A percentile compares a stretch with the other conserved stretches of the same genome.
Conservation (phyloP, 2,113 vertebrate species). For the Xerus inauris region DNA sequence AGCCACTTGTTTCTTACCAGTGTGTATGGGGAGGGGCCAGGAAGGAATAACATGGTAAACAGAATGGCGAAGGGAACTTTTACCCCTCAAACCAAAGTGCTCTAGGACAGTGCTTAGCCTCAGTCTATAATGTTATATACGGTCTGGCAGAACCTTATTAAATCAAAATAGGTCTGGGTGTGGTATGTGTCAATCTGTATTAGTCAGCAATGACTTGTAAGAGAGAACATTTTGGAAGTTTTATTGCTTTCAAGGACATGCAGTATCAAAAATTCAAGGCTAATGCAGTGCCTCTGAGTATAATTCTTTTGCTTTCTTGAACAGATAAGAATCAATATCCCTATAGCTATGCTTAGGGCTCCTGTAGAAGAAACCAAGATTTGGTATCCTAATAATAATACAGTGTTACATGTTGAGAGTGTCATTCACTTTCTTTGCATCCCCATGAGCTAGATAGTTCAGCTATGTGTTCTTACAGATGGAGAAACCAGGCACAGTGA, state of each 20-base stretch:
- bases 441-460: background rate
- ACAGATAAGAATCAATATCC: background rate
- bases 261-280: slow-evolving; percentile 52
- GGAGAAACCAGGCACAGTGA: slow-evolving; percentile 40
- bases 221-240: slow-evolving; percentile 50
- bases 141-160: background rate
- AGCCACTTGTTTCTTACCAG: slow-evolving; percentile 52
- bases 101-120: background rate
- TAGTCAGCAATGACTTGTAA: slow-evolving; percentile 56
- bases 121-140: background rate
- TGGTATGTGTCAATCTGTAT: background rate
- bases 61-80: background rate
- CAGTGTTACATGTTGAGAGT: background rate
- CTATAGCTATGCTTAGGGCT: background rate
- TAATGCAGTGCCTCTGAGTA: background rate
- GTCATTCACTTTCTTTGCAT: background rate
- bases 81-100: background rate
- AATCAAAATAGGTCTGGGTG: background rate
- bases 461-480: background rate
- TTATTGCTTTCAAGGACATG: slow-evolving; percentile 35
- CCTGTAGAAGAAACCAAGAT: background rate
- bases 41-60: slow-evolving; percentile 25
- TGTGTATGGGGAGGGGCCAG: background rate
- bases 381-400: background rate
- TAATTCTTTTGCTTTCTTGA: slow-evolving; percentile 39